phyloP scores from a whole-genome alignment of 2,113 vertebrate species.

The Caretta caretta region DNA sequence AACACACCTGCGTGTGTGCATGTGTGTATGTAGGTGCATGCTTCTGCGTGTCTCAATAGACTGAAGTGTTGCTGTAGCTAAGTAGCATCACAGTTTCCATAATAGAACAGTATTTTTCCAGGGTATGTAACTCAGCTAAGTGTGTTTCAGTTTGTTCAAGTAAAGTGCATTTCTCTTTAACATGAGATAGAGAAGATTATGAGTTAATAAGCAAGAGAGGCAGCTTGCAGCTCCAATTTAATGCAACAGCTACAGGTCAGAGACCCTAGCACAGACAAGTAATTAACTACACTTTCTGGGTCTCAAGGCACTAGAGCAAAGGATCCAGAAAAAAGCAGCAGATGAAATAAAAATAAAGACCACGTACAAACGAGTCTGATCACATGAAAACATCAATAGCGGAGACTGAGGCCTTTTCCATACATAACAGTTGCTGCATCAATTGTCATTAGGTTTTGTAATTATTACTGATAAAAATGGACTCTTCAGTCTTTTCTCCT shows the following conservation, averaged over 20 bases:
- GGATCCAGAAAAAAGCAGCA: not conserved
- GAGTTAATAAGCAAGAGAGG: not conserved
- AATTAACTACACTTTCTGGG: conserved; percentile 30
- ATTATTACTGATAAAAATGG: not conserved
- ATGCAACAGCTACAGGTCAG: not conserved
- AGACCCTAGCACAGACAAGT: not conserved
- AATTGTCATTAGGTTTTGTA: not conserved
- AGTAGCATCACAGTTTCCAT: not conserved
- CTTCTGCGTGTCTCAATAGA: not conserved
- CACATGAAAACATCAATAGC: conserved; percentile 13
- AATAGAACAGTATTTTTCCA: not conserved
- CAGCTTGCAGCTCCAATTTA: conserved; percentile 35
- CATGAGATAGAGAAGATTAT: not conserved
- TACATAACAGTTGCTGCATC: not conserved
- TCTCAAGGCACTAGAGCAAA: conserved; percentile 4
- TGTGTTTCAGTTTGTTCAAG: not conserved
- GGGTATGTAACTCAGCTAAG: not conserved
- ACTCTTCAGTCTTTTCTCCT: not conserved
- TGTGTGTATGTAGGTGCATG: no score
- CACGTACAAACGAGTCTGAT: not conserved
- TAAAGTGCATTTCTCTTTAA: not conserved
- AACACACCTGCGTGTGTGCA: not conserved
- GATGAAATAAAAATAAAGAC: not conserved
- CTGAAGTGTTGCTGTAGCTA: not conserved
- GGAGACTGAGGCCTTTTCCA: not conserved